These are phyloP conservation scores for Rhea americana DNA, from an alignment of 2,113 vertebrate genomes.

Conservation along the genomic window DNA sequence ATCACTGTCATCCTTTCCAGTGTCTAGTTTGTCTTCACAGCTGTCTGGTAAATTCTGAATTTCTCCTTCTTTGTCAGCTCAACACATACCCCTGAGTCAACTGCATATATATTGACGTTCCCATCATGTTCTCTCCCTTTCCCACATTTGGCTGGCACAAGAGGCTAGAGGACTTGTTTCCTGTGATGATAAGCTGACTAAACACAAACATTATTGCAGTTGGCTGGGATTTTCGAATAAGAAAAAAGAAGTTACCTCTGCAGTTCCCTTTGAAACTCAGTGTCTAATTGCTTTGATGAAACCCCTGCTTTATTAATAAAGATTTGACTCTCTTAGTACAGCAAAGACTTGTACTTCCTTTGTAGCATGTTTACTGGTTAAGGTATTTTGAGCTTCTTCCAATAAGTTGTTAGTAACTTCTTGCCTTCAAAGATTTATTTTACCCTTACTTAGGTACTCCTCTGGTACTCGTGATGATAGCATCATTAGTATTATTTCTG, in stretches of 20 bases:
- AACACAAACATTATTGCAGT: not conserved
- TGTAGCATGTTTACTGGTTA: not conserved
- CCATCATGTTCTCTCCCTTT: not conserved
- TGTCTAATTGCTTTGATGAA: not conserved
- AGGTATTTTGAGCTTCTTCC: not conserved
- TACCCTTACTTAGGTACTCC: not conserved
- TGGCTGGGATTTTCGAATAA: not conserved
- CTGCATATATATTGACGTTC: not conserved
- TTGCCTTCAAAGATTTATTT: not conserved
- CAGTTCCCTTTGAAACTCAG: not conserved
- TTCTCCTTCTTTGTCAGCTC: not conserved
- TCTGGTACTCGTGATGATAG: not conserved
- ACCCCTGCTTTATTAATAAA: not conserved
- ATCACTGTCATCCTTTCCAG: not conserved
- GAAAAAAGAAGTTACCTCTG: not conserved
- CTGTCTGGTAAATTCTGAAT: fast-evolving
- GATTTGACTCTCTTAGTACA: not conserved
- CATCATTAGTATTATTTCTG: not conserved
- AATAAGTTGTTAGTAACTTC: not conserved
- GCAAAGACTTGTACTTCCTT: not conserved
- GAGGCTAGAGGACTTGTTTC: not conserved
- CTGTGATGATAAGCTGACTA: not conserved
- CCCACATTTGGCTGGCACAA: not conserved
- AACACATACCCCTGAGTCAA: not conserved
- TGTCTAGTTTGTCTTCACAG: not conserved